phyloP scores from a whole-genome alignment of 2,113 vertebrate species.

The Rhadina sibilatrix region DNA sequence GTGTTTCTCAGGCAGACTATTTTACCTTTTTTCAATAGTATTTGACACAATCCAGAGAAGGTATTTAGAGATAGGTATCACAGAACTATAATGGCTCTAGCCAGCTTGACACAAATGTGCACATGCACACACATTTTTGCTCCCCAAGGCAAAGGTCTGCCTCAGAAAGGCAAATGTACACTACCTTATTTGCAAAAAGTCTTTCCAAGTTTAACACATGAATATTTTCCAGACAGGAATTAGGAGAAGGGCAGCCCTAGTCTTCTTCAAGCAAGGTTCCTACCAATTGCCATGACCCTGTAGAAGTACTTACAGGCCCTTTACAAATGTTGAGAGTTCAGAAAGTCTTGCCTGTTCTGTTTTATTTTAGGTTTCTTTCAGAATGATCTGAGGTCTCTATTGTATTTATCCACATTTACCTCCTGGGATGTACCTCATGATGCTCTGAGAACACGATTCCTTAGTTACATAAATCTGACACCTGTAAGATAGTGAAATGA shows the following conservation, averaged over 20 bases:
- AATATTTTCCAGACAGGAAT: background rate
- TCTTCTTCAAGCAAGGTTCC: background rate
- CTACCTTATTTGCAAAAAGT: background rate
- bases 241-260: background rate
- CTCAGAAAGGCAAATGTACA: background rate
- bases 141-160: background rate
- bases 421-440: background rate
- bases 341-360: background rate
- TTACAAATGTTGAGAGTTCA: background rate
- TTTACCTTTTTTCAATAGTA: background rate
- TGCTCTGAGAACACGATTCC: background rate
- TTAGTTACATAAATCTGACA: background rate
- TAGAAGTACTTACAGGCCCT: background rate
- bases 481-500: background rate
- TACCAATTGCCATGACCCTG: background rate
- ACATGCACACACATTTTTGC: background rate
- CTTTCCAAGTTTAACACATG: background rate
- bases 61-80: background rate
- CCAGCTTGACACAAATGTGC: background rate
- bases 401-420: background rate
- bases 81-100: background rate
- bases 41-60: conserved; percentile 16
- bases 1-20: background rate
- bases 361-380: background rate
- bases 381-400: background rate